Conservation (phyloP, 2,888 invertebrate genomes). For the Hypsopygia costalis region DNA sequence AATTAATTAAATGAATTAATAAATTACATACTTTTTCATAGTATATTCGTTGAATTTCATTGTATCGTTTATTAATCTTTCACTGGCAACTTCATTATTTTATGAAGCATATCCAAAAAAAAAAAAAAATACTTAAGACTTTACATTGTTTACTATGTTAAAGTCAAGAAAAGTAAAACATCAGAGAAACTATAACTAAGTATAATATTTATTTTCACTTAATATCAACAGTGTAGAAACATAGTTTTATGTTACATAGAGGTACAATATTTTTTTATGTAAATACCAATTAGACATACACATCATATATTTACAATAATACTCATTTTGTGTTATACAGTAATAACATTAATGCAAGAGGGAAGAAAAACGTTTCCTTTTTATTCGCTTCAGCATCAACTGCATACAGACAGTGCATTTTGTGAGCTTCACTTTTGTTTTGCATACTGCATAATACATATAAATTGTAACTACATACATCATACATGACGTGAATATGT, state of each 20-base stretch:
- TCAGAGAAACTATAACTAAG: too few species aligned
- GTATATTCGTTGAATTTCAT: too few species aligned
- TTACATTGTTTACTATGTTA: too few species aligned
- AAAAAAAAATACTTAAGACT: too few species aligned
- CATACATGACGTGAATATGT: conserved; percentile 17
- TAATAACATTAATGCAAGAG: not conserved
- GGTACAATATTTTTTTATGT: not conserved
- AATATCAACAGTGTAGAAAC: not conserved
- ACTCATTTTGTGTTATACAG: not conserved
- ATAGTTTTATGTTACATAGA: not conserved
- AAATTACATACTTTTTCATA: too few species aligned
- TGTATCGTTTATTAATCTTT: too few species aligned
- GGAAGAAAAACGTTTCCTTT: conserved; percentile 23
- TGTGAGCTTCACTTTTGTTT: conserved; percentile 47
- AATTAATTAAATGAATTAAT: too few species aligned
- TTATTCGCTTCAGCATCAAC: conserved; percentile 45
- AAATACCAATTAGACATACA: conserved; percentile 3
- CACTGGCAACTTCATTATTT: too few species aligned
- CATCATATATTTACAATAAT: conserved; percentile 11
- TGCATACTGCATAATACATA: conserved; percentile 9
- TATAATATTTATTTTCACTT: too few species aligned
- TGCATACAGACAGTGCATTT: conserved; percentile 49
- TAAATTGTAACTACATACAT: conserved; percentile 12
- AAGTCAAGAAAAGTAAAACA: too few species aligned
- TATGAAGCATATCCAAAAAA: too few species aligned